phyloP scores from a whole-genome alignment of 1,140 invertebrate species.

The Tetramorium simillimum region DNA sequence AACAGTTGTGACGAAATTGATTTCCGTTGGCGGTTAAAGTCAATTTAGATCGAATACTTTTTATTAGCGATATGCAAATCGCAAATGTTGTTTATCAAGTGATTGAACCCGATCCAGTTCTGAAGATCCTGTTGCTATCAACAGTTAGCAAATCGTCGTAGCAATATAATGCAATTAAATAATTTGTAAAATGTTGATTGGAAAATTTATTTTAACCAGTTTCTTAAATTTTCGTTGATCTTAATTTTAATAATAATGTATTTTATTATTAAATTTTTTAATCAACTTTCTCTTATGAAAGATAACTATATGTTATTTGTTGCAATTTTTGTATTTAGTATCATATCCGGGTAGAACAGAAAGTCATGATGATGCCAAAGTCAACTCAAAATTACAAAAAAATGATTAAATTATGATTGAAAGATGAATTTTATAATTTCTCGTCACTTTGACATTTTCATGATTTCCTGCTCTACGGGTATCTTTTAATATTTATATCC shows the following conservation, averaged over 20 bases:
- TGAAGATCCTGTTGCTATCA: neutral
- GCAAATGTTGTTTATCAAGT: slow-evolving; percentile 6
- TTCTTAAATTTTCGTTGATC: neutral
- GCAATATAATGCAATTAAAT: neutral
- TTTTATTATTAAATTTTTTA: neutral
- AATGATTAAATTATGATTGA: too few species aligned
- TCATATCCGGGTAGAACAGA: neutral
- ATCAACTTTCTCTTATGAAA: neutral
- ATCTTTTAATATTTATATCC: neutral
- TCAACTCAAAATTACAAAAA: too few species aligned
- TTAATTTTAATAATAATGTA: neutral
- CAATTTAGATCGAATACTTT: slow-evolving; percentile 32
- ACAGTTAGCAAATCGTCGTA: neutral
- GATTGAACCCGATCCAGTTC: neutral
- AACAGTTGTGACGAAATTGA: slow-evolving; percentile 43
- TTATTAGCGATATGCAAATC: neutral
- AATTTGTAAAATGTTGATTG: neutral
- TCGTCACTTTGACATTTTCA: too few species aligned
- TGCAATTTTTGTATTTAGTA: neutral
- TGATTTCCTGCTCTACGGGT: neutral
- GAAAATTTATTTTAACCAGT: neutral
- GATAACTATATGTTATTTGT: neutral
- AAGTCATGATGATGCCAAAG: too few species aligned
- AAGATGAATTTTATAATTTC: too few species aligned
- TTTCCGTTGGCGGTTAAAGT: slow-evolving; percentile 29